Conservation (phyloP, 2,888 invertebrate species). For the Phengaris alcon region DNA sequence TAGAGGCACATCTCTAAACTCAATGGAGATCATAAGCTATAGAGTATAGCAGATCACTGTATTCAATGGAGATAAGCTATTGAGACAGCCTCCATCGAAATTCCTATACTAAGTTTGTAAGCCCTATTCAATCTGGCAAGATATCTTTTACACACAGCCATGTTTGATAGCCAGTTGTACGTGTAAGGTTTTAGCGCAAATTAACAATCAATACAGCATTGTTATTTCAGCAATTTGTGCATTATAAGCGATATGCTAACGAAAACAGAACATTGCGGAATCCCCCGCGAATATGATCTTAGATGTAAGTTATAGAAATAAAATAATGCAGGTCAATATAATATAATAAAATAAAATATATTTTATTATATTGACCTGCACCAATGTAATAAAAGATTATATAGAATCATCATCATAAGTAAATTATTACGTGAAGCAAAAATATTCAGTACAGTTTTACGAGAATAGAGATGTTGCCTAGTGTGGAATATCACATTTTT, state of each 20-base stretch:
- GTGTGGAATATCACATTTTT: no score
- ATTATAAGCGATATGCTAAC: background rate
- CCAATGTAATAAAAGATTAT: no score
- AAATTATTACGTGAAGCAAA: no score
- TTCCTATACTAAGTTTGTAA: conserved; percentile 14
- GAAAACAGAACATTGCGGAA: background rate
- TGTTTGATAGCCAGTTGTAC: background rate
- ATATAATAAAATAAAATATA: no score
- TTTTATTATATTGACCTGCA: no score
- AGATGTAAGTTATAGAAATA: no score
- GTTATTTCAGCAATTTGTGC: conserved; percentile 23
- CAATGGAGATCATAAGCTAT: conserved; percentile 17
- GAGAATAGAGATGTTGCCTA: no score
- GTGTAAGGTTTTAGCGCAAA: background rate
- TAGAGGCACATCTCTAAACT: background rate
- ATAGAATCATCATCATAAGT: no score
- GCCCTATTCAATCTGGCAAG: conserved; percentile 2
- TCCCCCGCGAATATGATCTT: background rate
- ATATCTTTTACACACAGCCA: background rate
- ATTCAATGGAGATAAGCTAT: conserved; percentile 5
- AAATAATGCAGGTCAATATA: no score
- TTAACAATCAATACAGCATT: background rate
- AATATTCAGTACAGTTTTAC: no score
- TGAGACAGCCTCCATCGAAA: conserved; percentile 7
- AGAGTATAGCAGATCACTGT: background rate